These are phyloP conservation scores for honey bee (Apis mellifera) DNA, from an alignment of 1,140 invertebrate species.

Conservation along the genomic window DNA sequence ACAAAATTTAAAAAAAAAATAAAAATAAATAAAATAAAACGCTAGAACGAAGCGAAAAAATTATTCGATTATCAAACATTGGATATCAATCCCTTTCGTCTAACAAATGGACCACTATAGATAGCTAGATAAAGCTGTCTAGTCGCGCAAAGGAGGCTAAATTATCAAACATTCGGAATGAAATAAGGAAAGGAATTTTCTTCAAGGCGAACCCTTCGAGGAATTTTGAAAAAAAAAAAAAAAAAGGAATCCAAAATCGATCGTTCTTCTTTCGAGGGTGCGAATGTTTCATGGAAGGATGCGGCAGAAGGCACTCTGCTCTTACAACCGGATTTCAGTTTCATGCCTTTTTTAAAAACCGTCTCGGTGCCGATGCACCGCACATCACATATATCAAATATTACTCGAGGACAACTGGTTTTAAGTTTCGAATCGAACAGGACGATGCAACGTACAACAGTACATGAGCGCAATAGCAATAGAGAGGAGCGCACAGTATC, in stretches of 20 bases:
- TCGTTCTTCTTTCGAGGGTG: constrained; percentile 26
- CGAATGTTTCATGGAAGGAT: constrained; percentile 45
- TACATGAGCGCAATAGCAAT: constrained; percentile 39
- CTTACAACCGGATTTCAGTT: constrained; percentile 62
- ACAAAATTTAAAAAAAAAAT: background rate
- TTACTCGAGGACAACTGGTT: constrained; percentile 52
- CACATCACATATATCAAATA: constrained; percentile 10
- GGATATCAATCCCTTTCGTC: constrained; percentile 9
- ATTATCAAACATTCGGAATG: background rate
- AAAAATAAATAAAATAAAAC: background rate
- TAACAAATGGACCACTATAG: background rate
- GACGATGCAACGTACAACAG: constrained; percentile 42
- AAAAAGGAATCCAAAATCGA: background rate
- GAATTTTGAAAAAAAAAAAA: background rate
- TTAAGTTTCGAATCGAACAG: constrained; percentile 59
- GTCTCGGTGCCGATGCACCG: background rate
- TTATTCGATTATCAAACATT: background rate
- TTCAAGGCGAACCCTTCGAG: constrained; percentile 23
- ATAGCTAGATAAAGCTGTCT: background rate
- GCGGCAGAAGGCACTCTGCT: constrained; percentile 40
- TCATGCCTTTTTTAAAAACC: constrained; percentile 19
- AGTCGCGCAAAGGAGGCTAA: constrained; percentile 11
- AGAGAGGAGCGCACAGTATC: constrained; percentile 30
- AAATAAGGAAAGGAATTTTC: background rate
- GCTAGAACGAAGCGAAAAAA: constrained; percentile 3